Evolutionary conservation across 2,797 vertebrate genomes (phyloP), one percentile per base, ranked within the genome.

Genomic region (Helicolenus hilgendorfi): DNA sequence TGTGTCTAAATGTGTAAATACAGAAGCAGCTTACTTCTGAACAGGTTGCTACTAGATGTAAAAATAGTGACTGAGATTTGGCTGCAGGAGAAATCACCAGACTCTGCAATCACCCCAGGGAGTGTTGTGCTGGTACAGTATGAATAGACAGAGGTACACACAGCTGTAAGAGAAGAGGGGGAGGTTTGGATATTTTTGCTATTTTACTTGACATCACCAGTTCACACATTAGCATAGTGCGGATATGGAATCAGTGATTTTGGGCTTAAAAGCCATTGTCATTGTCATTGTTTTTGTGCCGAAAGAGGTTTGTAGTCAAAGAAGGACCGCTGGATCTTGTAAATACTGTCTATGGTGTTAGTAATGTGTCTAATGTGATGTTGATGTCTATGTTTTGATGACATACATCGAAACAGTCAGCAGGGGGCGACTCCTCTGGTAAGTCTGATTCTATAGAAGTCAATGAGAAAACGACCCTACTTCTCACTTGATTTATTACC

Each of bases 71-170:
- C 35, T 65, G 36, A 49, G 45, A 20, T 49, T 20, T 49, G 45
- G 45, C 45, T 55, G 0, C 49, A 55, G 49, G 49, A 22, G 49
- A 55, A 22, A 55, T 8, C 49, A 55, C n/a, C 49, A 55, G n/a
- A 55, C 49, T 20, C 18, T 55, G 20, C 49, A 55, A 22, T 55
- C 49, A 55, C 49, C 9, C 49, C 49, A 55, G 49, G 49, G 77
- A 84, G 27, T 68, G 49, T 68, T 20, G 22, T 72, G 38, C 26
- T 36, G 31, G 59, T 68, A 56, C 27, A 22, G 29, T 63, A 62
- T 73, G 69, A 74, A 70, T n/a, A 71, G 24, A 58, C 14, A 22
- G 29, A 79, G 29, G 70, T 75, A 35, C 64, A 55, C 49, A 69
- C 18, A 68, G 38, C 62, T 24, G 18, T 29, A 38, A 18, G 18